Conservation (phyloP, 2,888 invertebrate genomes). For the Calliopum simillimum region DNA sequence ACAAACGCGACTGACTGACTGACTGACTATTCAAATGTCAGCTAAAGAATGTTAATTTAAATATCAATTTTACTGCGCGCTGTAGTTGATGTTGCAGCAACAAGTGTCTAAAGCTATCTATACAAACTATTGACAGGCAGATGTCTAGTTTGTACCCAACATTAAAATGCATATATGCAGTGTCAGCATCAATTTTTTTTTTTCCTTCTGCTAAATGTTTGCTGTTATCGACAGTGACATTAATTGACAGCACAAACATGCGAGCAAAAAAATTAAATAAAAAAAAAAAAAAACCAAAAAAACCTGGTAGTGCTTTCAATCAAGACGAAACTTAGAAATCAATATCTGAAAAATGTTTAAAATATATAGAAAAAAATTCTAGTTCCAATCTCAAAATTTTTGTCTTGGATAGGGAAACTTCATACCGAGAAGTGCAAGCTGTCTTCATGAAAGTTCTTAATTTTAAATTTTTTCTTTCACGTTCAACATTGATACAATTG, state of each 20-base stretch:
- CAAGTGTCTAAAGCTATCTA: not conserved
- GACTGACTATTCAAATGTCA: slow-evolving; percentile 28
- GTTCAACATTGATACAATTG: no score
- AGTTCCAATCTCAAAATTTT: no score
- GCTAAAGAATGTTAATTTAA: slow-evolving; percentile 36
- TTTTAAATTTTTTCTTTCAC: no score
- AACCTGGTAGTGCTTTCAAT: no score
- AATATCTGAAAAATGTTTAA: no score
- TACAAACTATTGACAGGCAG: not conserved
- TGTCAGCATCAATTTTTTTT: slow-evolving; percentile 29
- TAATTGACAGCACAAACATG: slow-evolving; percentile 34
- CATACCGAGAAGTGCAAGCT: no score
- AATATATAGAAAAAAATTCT: no score
- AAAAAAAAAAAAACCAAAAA: no score
- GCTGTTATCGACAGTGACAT: slow-evolving; percentile 29
- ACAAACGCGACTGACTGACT: not conserved
- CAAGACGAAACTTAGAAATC: no score
- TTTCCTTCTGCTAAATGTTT: slow-evolving; percentile 16
- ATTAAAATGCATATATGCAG: slow-evolving; percentile 25
- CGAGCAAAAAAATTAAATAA: no score
- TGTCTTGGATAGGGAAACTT: no score
- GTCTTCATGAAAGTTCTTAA: no score
- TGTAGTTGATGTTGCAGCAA: not conserved
- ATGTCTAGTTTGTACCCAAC: not conserved
- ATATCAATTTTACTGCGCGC: slow-evolving; percentile 28